Conservation (phyloP, 1,140 invertebrate genomes). For the Scaptomyza pallida region DNA sequence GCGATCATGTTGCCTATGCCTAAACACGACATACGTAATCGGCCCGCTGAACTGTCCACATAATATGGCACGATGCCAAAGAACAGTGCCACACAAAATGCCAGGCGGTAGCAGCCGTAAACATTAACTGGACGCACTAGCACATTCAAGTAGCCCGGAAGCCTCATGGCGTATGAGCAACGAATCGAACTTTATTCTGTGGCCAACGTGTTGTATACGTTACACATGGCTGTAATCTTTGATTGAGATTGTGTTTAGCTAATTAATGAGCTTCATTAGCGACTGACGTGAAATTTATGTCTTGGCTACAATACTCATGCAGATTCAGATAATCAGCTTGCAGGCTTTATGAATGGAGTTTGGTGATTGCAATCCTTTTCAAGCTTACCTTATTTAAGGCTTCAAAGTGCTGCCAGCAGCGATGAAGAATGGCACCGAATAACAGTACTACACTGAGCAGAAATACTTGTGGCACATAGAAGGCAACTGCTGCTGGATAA, state of each 20-base stretch:
- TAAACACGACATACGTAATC: constrained; percentile 18
- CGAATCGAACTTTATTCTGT: not conserved
- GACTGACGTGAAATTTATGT: not conserved
- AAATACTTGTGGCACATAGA: constrained; percentile 77
- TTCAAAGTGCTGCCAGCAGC: constrained; percentile 72
- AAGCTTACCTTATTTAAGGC: constrained; percentile 66
- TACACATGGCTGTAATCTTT: not conserved
- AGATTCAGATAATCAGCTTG: too few species aligned
- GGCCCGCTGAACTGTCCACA: constrained; percentile 20
- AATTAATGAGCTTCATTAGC: constrained; percentile 9
- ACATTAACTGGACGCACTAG: constrained; percentile 38
- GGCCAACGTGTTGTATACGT: not conserved
- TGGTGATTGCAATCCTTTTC: too few species aligned
- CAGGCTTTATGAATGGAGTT: too few species aligned
- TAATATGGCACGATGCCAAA: constrained; percentile 61
- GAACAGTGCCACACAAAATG: constrained; percentile 37
- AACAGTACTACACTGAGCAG: constrained; percentile 72
- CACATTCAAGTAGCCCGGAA: constrained; percentile 38
- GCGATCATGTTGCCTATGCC: constrained; percentile 42
- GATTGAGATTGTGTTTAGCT: constrained; percentile 10
- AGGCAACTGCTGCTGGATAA: constrained; percentile 70
- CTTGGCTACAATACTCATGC: too few species aligned
- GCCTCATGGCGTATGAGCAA: constrained; percentile 66
- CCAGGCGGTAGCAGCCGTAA: constrained; percentile 54
- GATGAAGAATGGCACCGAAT: constrained; percentile 64